Conservation (phyloP, 2,113 vertebrate genomes). For the Sialia sialis region DNA sequence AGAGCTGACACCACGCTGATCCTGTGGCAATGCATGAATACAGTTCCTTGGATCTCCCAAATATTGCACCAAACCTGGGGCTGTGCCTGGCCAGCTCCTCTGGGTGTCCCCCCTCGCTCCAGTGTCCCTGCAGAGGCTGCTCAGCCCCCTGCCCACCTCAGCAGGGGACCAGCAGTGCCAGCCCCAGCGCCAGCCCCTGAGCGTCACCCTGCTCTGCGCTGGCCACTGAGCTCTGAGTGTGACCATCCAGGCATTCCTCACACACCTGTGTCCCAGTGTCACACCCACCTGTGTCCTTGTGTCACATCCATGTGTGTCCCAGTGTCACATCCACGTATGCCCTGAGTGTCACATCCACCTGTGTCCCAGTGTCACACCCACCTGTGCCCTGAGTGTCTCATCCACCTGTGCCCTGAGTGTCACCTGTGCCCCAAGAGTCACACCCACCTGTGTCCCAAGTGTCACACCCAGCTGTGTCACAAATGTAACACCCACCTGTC, state of each 20-base stretch:
- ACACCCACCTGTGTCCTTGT: neutral
- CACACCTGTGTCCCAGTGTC: rapidly evolving
- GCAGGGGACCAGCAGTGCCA: rapidly evolving
- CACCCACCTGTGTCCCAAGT: too few species aligned
- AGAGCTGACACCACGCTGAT: neutral
- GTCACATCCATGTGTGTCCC: neutral
- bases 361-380: too few species aligned
- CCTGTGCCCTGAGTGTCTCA: too few species aligned
- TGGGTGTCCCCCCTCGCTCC: too few species aligned
- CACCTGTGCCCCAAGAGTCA: too few species aligned
- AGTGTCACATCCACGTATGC: too few species aligned
- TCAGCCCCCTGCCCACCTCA: neutral
- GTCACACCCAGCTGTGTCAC: too few species aligned
- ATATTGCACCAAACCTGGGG: neutral
- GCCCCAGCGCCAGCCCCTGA: neutral
- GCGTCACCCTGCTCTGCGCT: neutral
- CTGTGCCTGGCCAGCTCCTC: neutral
- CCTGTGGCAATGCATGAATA: rapidly evolving
- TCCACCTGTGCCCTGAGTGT: too few species aligned
- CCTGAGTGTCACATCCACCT: too few species aligned
- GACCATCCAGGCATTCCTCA: too few species aligned
- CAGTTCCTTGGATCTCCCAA: neutral
- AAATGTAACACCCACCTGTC: too few species aligned
- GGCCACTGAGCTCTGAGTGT: neutral
- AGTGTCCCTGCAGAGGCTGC: neutral